Conservation (phyloP, 2,888 invertebrate species). For the Idaea straminata region DNA sequence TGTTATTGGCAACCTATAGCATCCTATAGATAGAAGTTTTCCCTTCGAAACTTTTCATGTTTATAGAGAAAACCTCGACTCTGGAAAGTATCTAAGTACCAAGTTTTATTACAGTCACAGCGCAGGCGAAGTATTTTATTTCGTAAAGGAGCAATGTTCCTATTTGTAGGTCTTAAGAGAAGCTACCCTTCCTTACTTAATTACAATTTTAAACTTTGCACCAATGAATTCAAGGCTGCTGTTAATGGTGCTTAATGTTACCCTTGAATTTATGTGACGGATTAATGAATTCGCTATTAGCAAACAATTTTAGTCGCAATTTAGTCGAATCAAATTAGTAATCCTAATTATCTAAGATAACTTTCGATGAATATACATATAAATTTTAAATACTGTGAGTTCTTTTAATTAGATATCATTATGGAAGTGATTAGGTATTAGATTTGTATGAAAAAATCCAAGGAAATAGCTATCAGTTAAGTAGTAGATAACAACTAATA, state of each 20-base stretch:
- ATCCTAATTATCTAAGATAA: too few species aligned
- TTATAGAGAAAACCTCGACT: neutral
- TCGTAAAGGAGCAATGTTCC: neutral
- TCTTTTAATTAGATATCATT: too few species aligned
- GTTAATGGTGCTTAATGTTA: neutral
- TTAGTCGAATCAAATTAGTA: too few species aligned
- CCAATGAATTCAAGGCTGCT: neutral
- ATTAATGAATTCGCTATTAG: neutral
- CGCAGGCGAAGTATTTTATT: neutral
- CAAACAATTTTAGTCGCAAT: neutral
- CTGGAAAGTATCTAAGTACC: neutral
- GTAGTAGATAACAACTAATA: neutral
- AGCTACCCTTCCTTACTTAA: neutral
- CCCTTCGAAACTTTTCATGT: neutral
- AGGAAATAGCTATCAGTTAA: neutral
- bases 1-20: neutral
- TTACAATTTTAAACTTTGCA: conserved; percentile 3
- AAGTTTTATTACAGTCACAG: neutral
- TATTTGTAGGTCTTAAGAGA: neutral
- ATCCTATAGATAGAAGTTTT: neutral
- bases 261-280: neutral
- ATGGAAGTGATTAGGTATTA: neutral
- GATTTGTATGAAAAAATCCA: neutral
- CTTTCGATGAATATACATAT: too few species aligned
- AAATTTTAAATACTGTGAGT: too few species aligned